phyloP scores from a whole-genome alignment of 2,113 vertebrate species.

The Oreotragus oreotragus region DNA sequence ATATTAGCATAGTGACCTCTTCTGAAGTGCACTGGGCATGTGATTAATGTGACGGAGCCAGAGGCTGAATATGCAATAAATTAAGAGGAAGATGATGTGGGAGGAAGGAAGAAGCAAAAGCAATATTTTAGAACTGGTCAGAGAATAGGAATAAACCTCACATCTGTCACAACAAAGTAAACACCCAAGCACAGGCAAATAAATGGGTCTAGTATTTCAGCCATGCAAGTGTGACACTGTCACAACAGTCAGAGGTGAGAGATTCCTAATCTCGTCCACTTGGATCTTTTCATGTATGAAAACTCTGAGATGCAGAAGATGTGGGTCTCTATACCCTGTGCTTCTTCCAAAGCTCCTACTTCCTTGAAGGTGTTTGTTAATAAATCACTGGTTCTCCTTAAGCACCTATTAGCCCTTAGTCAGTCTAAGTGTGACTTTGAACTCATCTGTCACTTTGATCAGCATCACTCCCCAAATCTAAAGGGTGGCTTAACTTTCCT shows the following conservation, averaged over 20 bases:
- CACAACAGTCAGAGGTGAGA: not conserved
- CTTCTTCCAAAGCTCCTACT: not conserved
- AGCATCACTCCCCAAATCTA: not conserved
- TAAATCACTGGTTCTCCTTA: not conserved
- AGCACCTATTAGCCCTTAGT: not conserved
- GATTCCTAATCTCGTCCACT: not conserved
- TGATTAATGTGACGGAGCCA: not conserved
- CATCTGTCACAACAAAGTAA: not conserved
- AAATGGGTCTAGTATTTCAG: not conserved
- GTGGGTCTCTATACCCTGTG: accelerated
- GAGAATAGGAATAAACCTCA: not conserved
- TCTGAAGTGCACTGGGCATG: not conserved
- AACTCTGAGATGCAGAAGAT: not conserved
- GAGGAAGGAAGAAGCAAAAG: not conserved
- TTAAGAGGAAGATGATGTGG: not conserved
- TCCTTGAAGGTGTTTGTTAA: not conserved
- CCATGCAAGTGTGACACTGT: not conserved
- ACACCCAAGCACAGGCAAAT: not conserved
- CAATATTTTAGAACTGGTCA: not conserved
- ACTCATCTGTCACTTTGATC: not conserved
- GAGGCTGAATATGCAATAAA: not conserved
- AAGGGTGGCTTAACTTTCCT: not conserved
- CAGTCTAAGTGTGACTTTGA: not conserved
- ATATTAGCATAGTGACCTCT: not conserved
- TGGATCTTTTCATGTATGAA: not conserved